Percentiles rank a stretch among this genome's conserved stretches.
These are phyloP conservation scores for Epinephelus awoara DNA, from an alignment of 2,797 vertebrate species.

Conservation along the genomic window DNA sequence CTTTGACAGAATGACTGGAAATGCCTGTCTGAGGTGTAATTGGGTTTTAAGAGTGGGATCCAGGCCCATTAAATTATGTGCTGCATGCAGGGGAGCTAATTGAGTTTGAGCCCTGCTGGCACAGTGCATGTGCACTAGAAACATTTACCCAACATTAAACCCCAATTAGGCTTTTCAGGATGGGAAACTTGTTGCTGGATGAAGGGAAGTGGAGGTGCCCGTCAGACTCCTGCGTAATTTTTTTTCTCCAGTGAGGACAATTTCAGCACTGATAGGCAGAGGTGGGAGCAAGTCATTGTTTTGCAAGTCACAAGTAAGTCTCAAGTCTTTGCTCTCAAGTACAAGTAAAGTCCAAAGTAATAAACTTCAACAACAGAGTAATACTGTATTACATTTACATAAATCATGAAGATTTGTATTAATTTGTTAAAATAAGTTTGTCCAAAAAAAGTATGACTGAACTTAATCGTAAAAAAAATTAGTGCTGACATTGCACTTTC, in stretches of 20 bases:
- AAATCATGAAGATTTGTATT: too few species aligned
- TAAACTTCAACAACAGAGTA: too few species aligned
- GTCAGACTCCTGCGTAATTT: slow-evolving; percentile 12
- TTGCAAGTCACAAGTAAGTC: too few species aligned
- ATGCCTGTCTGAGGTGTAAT: slow-evolving; percentile 80
- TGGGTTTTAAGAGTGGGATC: slow-evolving; percentile 81
- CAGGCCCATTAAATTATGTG: slow-evolving; percentile 81
- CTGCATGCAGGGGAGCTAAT: slow-evolving; percentile 80
- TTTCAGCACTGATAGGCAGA: background rate
- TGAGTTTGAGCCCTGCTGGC: slow-evolving; percentile 82
- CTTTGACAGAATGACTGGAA: slow-evolving; percentile 74
- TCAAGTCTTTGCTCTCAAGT: too few species aligned
- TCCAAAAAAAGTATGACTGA: too few species aligned
- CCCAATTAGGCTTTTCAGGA: slow-evolving; percentile 77
- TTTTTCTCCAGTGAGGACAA: slow-evolving; percentile 2
- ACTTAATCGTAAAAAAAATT: too few species aligned
- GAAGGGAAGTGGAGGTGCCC: slow-evolving; percentile 47
- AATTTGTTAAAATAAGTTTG: too few species aligned
- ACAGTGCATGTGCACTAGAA: slow-evolving; percentile 78
- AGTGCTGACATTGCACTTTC: too few species aligned
- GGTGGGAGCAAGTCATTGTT: too few species aligned
- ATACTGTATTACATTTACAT: too few species aligned
- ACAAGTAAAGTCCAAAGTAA: too few species aligned
- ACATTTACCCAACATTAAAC: slow-evolving; percentile 84
- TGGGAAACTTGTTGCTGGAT: slow-evolving; percentile 72